These are phyloP conservation scores for Gymnorhina tibicen DNA, from an alignment of 2,113 vertebrate genomes.

Conservation along the genomic window DNA sequence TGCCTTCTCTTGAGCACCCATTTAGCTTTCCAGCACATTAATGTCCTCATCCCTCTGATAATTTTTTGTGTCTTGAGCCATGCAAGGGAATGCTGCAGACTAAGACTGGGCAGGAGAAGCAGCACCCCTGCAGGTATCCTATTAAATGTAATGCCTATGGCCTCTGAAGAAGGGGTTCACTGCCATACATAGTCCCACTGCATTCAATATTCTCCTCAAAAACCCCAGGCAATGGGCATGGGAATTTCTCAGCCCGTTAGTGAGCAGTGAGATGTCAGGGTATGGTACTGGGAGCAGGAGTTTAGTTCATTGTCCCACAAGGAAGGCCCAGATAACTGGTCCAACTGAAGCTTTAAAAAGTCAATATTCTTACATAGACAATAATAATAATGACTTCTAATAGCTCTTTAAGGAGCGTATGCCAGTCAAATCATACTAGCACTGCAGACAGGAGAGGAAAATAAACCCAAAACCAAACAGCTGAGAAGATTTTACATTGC, in stretches of 20 bases:
- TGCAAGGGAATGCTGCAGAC: background rate
- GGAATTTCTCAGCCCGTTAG: background rate
- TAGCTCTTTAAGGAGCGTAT: background rate
- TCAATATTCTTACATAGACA: background rate
- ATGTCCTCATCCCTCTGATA: background rate
- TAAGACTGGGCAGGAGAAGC: background rate
- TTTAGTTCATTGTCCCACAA: background rate
- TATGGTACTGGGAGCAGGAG: background rate
- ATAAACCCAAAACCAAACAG: accelerated
- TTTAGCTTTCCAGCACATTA: background rate
- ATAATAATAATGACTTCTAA: background rate
- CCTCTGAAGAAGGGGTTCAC: background rate
- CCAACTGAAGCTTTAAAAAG: background rate
- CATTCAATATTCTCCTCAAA: background rate
- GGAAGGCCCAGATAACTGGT: background rate
- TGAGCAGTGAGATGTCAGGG: background rate
- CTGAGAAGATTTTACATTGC: background rate
- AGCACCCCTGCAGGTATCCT: background rate
- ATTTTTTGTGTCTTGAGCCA: background rate
- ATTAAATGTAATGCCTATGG: background rate
- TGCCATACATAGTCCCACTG: accelerated
- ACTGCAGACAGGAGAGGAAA: background rate
- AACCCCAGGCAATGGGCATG: accelerated
- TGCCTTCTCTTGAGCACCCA: background rate
- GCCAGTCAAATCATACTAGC: background rate